phyloP scores from a whole-genome alignment of 2,113 vertebrate species.

The Butorides virescens region DNA sequence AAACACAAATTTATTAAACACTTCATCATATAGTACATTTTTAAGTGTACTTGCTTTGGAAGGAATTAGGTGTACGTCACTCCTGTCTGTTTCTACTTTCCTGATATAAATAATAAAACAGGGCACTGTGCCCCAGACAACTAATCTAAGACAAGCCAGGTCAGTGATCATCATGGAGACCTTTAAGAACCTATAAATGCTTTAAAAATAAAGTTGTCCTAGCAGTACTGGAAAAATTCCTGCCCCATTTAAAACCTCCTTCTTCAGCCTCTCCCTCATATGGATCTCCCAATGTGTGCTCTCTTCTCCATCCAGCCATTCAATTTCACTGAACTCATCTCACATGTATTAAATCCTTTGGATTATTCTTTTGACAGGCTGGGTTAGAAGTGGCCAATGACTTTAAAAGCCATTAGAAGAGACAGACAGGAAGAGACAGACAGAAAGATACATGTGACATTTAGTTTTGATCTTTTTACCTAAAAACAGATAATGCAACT shows the following conservation, averaged over 20 bases:
- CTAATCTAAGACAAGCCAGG: neutral
- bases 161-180: neutral
- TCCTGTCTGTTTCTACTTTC: neutral
- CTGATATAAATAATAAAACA: neutral
- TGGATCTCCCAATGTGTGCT: rapidly evolving
- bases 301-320: neutral
- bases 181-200: neutral
- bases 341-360: neutral
- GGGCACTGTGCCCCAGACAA: neutral
- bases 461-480: neutral
- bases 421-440: neutral
- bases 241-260: neutral
- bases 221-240: neutral
- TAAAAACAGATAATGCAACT: neutral
- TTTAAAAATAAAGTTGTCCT: neutral
- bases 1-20: neutral
- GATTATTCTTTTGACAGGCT: neutral
- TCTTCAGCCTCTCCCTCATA: neutral
- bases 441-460: neutral
- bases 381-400: neutral
- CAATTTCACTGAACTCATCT: neutral
- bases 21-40: neutral
- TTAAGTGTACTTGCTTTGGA: neutral
- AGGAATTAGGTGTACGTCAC: neutral
- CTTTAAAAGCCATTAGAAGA: neutral